Percentiles rank a stretch among this genome's conserved stretches.
phyloP scores from a whole-genome alignment of 1,140 invertebrate genomes.

The Plectrocnemia conspersa region DNA sequence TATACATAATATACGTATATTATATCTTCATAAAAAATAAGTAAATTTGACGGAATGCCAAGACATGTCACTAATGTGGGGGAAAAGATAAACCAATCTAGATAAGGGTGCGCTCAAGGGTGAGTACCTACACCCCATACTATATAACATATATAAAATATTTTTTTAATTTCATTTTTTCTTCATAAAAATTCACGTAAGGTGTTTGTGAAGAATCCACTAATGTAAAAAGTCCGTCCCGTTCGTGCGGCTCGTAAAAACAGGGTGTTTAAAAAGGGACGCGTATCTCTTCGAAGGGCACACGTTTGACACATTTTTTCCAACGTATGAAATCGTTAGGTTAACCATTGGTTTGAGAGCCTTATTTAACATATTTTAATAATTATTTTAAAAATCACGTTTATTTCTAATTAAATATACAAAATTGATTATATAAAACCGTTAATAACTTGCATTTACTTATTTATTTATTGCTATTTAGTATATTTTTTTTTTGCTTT shows the following conservation, averaged over 20 bases:
- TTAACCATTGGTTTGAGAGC: neutral
- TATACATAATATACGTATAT: too few species aligned
- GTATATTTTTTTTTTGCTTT: too few species aligned
- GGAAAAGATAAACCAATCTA: slow-evolving; percentile 17
- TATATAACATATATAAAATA: too few species aligned
- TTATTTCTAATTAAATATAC: too few species aligned
- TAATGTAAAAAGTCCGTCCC: neutral
- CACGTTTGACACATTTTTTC: neutral
- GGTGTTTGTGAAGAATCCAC: neutral
- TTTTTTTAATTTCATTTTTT: neutral
- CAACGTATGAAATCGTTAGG: neutral
- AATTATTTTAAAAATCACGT: too few species aligned
- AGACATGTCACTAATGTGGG: slow-evolving; percentile 12
- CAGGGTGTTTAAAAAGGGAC: neutral
- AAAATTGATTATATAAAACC: too few species aligned
- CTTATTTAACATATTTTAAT: too few species aligned
- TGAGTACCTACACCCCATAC: too few species aligned
- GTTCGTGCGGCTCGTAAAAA: neutral
- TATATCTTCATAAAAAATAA: too few species aligned
- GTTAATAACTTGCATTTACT: too few species aligned
- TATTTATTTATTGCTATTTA: too few species aligned
- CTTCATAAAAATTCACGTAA: neutral
- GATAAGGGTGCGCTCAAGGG: slow-evolving; percentile 13
- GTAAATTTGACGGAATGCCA: too few species aligned
- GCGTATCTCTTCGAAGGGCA: neutral